phyloP scores from a whole-genome alignment of 2,888 invertebrate genomes.

The Plebejus argus region DNA sequence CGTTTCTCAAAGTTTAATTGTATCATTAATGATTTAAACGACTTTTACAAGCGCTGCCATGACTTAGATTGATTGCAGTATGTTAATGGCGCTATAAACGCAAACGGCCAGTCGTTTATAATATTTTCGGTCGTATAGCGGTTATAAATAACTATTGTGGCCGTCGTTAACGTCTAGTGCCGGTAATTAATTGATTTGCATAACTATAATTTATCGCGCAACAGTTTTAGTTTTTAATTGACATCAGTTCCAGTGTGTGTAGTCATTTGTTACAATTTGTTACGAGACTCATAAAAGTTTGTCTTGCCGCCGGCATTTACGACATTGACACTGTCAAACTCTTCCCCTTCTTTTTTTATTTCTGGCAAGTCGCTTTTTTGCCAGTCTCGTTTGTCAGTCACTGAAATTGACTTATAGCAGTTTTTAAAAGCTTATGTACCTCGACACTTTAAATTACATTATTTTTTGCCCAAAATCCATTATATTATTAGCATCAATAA shows the following conservation, averaged over 20 bases:
- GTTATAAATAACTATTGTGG: slow-evolving; percentile 28
- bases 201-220: slow-evolving; percentile 27
- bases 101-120: slow-evolving; percentile 31
- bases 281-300: background rate
- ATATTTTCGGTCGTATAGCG: slow-evolving; percentile 28
- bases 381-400: background rate
- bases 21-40: slow-evolving; percentile 66
- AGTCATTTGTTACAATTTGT: slow-evolving; percentile 11
- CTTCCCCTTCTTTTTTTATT: background rate
- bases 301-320: background rate
- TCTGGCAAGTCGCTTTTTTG: background rate
- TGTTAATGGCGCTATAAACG: slow-evolving; percentile 43
- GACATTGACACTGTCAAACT: background rate
- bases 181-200: slow-evolving; percentile 26
- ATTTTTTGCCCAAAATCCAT: background rate
- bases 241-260: background rate
- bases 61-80: slow-evolving; percentile 67
- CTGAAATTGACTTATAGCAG: background rate
- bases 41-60: slow-evolving; percentile 64
- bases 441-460: background rate
- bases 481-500: background rate
- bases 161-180: slow-evolving; percentile 20
- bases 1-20: slow-evolving; percentile 59
- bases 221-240: slow-evolving; percentile 21
- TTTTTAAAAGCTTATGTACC: background rate